Percentiles rank a stretch among this genome's conserved stretches.
Evolutionary conservation across 2,888 invertebrate species (phyloP).

Genomic region (Rhingia rostrata): DNA sequence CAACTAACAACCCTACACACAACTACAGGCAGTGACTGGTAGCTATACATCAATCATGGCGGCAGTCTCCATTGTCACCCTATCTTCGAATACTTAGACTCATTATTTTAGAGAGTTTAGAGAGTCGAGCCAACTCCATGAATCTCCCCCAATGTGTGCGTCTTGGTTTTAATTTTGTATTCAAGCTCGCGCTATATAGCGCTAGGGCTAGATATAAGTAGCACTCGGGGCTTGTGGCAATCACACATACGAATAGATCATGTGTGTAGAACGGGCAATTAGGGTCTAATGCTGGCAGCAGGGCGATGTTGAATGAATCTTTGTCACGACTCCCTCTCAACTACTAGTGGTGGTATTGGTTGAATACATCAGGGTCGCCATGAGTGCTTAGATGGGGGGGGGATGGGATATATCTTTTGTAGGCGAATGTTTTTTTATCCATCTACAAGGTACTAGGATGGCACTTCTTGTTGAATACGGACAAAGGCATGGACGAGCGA

Average conservation of each 20-base stretch:
- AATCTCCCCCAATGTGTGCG: slow-evolving; percentile 19
- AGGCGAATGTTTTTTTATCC: slow-evolving; percentile 32
- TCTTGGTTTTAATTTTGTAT: slow-evolving; percentile 53
- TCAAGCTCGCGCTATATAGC: slow-evolving; percentile 6
- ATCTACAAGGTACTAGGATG: slow-evolving; percentile 14
- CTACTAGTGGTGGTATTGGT: slow-evolving; percentile 44
- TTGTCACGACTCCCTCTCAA: slow-evolving; percentile 64
- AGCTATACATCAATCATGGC: slow-evolving; percentile 63
- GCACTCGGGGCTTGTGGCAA: slow-evolving; percentile 12
- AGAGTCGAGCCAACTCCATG: slow-evolving; percentile 54
- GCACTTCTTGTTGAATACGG: slow-evolving; percentile 43
- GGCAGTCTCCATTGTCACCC: slow-evolving; percentile 70
- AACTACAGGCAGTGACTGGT: slow-evolving; percentile 2
- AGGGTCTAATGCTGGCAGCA: slow-evolving; percentile 70
- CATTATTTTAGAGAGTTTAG: slow-evolving; percentile 73
- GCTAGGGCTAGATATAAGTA: slow-evolving; percentile 6
- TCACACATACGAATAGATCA: slow-evolving; percentile 12
- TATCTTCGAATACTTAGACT: slow-evolving; percentile 69
- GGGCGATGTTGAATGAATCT: slow-evolving; percentile 46
- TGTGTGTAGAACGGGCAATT: slow-evolving; percentile 62
- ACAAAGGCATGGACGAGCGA: slow-evolving; percentile 34
- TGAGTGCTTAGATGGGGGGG: slow-evolving; percentile 49
- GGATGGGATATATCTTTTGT: slow-evolving; percentile 30
- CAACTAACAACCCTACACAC: slow-evolving; percentile 53
- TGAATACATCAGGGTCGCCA: slow-evolving; percentile 39